These are phyloP conservation scores for Pachyramphus minor DNA, from an alignment of 2,113 vertebrate genomes.

Conservation along the genomic window DNA sequence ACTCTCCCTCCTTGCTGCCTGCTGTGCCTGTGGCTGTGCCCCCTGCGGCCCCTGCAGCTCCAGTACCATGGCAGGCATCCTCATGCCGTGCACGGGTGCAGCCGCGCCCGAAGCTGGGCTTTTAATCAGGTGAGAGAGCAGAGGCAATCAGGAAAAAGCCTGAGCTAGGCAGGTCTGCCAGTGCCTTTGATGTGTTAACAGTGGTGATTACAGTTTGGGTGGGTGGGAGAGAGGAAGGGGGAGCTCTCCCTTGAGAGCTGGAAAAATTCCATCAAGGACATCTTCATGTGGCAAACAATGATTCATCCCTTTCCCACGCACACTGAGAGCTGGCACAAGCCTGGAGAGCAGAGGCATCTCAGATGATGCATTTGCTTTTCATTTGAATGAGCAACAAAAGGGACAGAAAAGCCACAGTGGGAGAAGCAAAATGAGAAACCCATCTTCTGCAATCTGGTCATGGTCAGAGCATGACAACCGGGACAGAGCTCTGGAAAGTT, in stretches of 20 bases:
- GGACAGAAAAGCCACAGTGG: background rate
- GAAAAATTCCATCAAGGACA: constrained; percentile 54
- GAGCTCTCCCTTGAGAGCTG: constrained; percentile 16
- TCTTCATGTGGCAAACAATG: constrained; percentile 23
- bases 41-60: accelerated
- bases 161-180: background rate
- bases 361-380: constrained; percentile 26
- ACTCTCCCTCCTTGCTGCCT: background rate
- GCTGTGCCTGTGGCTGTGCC: background rate
- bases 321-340: background rate
- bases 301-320: constrained; percentile 50
- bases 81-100: accelerated
- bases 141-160: background rate
- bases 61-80: accelerated
- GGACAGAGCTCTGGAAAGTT: background rate
- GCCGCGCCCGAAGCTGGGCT: background rate
- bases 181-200: background rate
- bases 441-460: background rate
- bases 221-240: background rate
- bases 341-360: constrained; percentile 15
- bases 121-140: background rate
- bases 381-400: background rate
- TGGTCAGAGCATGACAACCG: background rate
- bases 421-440: constrained; percentile 3
- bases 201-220: background rate